Conservation (phyloP, 2,888 invertebrate genomes). For the Trachelus troglodyta region DNA sequence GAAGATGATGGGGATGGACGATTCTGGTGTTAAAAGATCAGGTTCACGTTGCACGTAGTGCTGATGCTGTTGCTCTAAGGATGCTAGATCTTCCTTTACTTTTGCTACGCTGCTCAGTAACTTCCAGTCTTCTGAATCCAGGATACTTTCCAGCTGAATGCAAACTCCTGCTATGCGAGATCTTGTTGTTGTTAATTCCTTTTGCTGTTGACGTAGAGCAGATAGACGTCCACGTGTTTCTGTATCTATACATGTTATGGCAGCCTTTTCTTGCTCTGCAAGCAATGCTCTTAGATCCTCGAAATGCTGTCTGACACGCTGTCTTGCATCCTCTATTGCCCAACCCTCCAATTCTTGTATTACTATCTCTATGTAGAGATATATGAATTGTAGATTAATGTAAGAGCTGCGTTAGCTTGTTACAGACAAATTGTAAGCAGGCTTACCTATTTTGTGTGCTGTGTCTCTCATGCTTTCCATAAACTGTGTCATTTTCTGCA, state of each 20-base stretch:
- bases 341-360: constrained; percentile 50
- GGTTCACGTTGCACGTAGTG: constrained; percentile 69
- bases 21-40: constrained; percentile 69
- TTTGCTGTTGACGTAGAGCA: constrained; percentile 68
- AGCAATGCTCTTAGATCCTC: constrained; percentile 68
- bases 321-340: constrained; percentile 56
- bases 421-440: not conserved
- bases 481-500: constrained; percentile 69
- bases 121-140: constrained; percentile 69
- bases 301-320: constrained; percentile 68
- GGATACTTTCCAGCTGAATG: constrained; percentile 69
- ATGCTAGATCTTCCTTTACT: constrained; percentile 67
- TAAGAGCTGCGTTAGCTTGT: not conserved
- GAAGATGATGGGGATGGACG: constrained; percentile 71
- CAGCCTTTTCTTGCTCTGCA: constrained; percentile 69
- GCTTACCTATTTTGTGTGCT: constrained; percentile 65
- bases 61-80: constrained; percentile 70
- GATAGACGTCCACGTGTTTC: constrained; percentile 69
- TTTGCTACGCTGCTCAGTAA: constrained; percentile 67
- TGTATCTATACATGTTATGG: constrained; percentile 69
- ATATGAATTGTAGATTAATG: not conserved
- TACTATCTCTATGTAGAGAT: constrained; percentile 55
- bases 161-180: constrained; percentile 69
- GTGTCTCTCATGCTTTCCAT: constrained; percentile 70
- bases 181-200: constrained; percentile 68